Evolutionary conservation across 2,888 invertebrate species (phyloP).

Genomic region (Slavum lentiscoides): DNA sequence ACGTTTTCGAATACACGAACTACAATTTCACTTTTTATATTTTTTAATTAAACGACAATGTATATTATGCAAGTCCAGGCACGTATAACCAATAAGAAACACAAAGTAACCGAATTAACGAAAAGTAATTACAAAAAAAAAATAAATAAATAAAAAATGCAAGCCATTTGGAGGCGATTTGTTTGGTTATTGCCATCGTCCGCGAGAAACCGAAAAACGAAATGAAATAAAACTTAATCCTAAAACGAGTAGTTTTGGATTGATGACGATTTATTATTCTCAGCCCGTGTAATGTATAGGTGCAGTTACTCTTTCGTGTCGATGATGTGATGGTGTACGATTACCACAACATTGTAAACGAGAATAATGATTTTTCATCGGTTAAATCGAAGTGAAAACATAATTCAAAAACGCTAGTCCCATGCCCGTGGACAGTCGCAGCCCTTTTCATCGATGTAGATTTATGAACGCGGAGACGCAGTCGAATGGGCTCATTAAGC

Average conservation of each 20-base stretch:
- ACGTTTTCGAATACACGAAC: too few species aligned
- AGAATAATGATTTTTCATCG: constrained; percentile 23
- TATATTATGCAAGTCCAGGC: too few species aligned
- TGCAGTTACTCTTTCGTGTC: neutral
- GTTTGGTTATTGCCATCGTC: neutral
- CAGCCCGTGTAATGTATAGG: neutral
- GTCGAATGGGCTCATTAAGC: constrained; percentile 24
- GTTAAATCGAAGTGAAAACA: constrained; percentile 2
- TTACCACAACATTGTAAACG: neutral
- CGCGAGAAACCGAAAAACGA: neutral
- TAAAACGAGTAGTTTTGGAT: constrained; percentile 17
- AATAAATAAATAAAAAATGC: constrained; percentile 4
- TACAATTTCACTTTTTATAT: too few species aligned
- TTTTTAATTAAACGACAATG: too few species aligned
- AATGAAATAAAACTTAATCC: constrained; percentile 39
- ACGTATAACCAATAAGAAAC: too few species aligned
- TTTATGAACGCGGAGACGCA: constrained; percentile 19
- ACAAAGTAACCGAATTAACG: neutral
- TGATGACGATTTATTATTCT: constrained; percentile 18
- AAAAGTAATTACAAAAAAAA: neutral
- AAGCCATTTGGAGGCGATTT: neutral
- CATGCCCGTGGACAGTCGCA: neutral
- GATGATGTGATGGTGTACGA: neutral
- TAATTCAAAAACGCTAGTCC: neutral
- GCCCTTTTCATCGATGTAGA: neutral